Percentiles rank a stretch among this genome's conserved stretches.
Conservation (phyloP, 2,888 invertebrate genomes). For the Agrochola litura region DNA sequence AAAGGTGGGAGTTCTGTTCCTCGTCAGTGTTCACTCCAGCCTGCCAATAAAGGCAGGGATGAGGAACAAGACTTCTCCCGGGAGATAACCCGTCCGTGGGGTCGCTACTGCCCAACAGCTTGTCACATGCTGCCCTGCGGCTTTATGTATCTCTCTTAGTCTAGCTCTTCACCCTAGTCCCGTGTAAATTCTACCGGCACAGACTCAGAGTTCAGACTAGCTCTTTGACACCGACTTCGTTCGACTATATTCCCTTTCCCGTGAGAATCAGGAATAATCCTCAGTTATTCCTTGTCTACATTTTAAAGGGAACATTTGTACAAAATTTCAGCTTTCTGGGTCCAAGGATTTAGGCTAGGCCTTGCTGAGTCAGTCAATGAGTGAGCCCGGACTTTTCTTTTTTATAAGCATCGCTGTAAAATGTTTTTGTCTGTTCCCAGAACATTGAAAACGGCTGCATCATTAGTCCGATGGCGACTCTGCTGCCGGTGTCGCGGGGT, state of each 20-base stretch:
- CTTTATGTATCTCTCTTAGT: no score
- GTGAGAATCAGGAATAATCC: neutral
- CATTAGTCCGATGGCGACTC: slow-evolving; percentile 80
- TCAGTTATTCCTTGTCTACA: neutral
- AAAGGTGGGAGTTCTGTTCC: no score
- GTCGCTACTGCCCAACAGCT: no score
- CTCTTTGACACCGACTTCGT: neutral
- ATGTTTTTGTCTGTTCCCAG: slow-evolving; percentile 63
- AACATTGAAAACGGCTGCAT: slow-evolving; percentile 80
- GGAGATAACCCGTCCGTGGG: no score
- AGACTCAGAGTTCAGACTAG: neutral
- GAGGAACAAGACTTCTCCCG: no score
- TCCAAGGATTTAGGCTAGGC: neutral
- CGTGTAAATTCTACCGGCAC: no score
- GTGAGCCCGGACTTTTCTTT: neutral
- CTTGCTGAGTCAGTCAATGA: neutral
- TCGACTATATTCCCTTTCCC: neutral
- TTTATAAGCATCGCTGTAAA: neutral
- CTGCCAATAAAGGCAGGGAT: no score
- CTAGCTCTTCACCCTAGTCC: no score
- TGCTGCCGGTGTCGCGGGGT: slow-evolving; percentile 81
- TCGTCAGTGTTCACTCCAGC: no score
- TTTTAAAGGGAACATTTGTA: neutral
- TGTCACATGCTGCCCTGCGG: no score
- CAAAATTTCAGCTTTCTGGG: neutral